A percentile compares a stretch with the other conserved stretches of the same genome.
These are phyloP conservation scores for Erythrocercus mccallii DNA, from an alignment of 2,113 vertebrate species.

Conservation along the genomic window DNA sequence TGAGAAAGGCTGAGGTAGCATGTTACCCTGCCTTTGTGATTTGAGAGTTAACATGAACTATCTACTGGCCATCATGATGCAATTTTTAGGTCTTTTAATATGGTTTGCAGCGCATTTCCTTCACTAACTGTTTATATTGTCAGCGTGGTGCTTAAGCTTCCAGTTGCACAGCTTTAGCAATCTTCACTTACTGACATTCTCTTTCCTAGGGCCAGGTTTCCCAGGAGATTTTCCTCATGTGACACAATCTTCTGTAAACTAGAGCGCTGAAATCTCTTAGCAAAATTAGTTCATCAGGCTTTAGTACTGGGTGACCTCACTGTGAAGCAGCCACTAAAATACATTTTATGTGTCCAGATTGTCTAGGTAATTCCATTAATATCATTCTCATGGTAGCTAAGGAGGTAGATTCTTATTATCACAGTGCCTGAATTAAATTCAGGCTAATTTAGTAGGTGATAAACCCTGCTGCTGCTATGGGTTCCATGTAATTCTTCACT, in stretches of 20 bases:
- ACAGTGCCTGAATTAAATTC: conserved; percentile 29
- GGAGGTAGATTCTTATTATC: conserved; percentile 40
- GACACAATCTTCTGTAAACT: not conserved
- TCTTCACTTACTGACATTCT: conserved; percentile 34
- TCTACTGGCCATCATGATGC: not conserved
- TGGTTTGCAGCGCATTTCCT: not conserved
- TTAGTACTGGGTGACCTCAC: not conserved
- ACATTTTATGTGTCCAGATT: conserved; percentile 24
- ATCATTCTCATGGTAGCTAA: conserved; percentile 42
- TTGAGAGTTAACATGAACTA: not conserved
- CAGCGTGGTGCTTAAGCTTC: not conserved
- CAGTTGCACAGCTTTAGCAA: conserved; percentile 18
- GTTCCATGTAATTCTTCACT: not conserved
- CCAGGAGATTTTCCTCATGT: conserved; percentile 20
- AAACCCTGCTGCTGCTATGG: not conserved
- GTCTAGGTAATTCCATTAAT: conserved; percentile 43
- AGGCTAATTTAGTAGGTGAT: not conserved
- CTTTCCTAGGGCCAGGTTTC: conserved; percentile 13
- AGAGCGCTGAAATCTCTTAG: not conserved
- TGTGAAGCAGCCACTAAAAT: conserved; percentile 4
- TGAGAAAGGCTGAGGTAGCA: not conserved
- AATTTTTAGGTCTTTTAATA: not conserved
- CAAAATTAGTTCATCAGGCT: not conserved
- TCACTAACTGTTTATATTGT: not conserved
- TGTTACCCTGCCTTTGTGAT: not conserved